Conservation (phyloP, 1,140 invertebrate species). For the Sinonovacula constricta region DNA sequence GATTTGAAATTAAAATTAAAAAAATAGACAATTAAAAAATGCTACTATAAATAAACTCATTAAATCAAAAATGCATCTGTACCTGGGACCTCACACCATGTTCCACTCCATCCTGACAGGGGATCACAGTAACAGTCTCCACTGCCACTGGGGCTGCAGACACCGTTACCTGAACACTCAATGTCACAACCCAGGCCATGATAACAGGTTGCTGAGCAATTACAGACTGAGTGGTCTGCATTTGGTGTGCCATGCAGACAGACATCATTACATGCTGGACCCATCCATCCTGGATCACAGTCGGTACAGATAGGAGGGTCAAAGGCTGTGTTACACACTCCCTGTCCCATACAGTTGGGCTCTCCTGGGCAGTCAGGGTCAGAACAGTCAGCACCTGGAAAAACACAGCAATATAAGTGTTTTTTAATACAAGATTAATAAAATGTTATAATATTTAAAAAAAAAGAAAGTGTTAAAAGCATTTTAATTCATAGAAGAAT, state of each 20-base stretch:
- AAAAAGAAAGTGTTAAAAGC: no score
- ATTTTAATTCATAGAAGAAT: no score
- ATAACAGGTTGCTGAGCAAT: constrained; percentile 66
- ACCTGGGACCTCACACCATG: constrained; percentile 62
- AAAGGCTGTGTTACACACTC: constrained; percentile 58
- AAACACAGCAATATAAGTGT: no score
- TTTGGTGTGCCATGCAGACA: constrained; percentile 63
- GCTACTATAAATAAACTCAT: constrained; percentile 28
- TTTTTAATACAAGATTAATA: no score
- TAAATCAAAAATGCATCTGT: neutral
- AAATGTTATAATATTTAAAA: no score
- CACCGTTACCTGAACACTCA: constrained; percentile 65
- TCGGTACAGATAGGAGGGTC: constrained; percentile 65
- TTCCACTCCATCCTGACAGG: constrained; percentile 65
- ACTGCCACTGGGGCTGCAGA: constrained; percentile 52
- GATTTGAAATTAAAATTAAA: no score
- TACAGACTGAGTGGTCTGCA: constrained; percentile 53
- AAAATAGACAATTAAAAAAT: no score
- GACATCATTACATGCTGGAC: constrained; percentile 64
- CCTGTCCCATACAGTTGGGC: constrained; percentile 62
- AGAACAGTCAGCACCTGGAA: constrained; percentile 60
- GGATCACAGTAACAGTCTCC: constrained; percentile 66
- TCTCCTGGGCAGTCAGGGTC: constrained; percentile 66
- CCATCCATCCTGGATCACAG: constrained; percentile 65
- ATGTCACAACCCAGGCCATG: constrained; percentile 70